A percentile compares a stretch with the other conserved stretches of the same genome.
Conservation (phyloP, 2,113 vertebrate species). For the Lamprotornis superbus region DNA sequence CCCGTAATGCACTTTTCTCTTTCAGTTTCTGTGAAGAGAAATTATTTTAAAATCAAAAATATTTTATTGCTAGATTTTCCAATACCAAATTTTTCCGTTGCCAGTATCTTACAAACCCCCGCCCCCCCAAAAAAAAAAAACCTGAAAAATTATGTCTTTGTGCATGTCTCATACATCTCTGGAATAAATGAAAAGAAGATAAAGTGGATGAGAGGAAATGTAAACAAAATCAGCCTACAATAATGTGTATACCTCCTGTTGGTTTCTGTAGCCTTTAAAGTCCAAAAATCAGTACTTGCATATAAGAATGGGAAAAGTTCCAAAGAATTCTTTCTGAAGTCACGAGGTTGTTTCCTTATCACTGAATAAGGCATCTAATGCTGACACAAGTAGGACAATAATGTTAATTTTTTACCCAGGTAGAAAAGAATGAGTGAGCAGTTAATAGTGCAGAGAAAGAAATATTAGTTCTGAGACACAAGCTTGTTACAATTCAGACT, state of each 20-base stretch:
- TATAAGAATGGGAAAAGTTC: neutral
- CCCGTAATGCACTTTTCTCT: neutral
- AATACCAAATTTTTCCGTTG: neutral
- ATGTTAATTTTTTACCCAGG: neutral
- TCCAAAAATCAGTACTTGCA: neutral
- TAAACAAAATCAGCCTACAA: neutral
- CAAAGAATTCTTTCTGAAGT: neutral
- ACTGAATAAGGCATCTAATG: neutral
- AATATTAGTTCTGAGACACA: neutral
- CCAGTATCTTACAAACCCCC: neutral
- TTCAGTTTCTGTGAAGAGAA: neutral
- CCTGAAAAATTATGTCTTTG: neutral
- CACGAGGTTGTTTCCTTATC: neutral
- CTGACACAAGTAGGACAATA: neutral
- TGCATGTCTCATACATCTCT: neutral
- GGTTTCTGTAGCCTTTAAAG: neutral
- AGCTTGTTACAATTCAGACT: neutral
- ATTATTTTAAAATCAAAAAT: constrained; percentile 1
- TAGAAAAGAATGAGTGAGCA: neutral
- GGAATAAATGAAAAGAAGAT: neutral
- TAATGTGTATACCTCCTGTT: neutral
- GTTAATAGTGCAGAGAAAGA: neutral
- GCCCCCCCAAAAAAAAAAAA: neutral
- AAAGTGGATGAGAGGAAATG: neutral
- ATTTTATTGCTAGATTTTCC: neutral